phyloP scores from a whole-genome alignment of 2,113 vertebrate genomes.

The Clupea harengus region DNA sequence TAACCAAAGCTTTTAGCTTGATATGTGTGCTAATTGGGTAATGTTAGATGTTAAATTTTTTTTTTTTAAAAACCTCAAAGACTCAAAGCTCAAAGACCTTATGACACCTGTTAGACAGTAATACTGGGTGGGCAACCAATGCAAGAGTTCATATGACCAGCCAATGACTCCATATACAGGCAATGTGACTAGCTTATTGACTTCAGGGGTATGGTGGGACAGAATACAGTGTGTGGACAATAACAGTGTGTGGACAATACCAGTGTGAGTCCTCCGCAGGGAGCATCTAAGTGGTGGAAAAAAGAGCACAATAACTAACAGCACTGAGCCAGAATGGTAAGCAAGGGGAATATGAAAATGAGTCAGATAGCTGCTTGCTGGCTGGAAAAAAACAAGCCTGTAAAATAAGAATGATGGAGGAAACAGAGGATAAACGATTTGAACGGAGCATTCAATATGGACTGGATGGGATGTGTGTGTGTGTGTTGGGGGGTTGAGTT shows the following conservation, averaged over 20 bases:
- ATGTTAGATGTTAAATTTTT: background rate
- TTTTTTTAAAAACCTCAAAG: background rate
- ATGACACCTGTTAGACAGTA: background rate
- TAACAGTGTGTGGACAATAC: background rate
- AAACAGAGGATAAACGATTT: background rate
- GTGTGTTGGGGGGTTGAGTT: background rate
- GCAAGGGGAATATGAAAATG: background rate
- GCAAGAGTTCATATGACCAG: background rate
- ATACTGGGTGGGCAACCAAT: background rate
- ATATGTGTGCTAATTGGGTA: background rate
- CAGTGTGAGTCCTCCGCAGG: background rate
- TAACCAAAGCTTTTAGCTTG: background rate
- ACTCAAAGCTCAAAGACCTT: background rate
- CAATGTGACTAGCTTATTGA: background rate
- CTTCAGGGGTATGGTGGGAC: background rate
- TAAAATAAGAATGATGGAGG: background rate
- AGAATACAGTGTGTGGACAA: background rate
- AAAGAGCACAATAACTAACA: background rate
- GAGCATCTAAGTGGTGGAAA: background rate
- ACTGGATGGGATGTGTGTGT: background rate
- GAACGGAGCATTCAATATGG: background rate
- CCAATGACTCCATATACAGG: too few relatives aligned
- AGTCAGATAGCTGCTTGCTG: background rate
- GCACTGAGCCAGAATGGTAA: background rate
- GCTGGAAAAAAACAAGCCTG: background rate